These are phyloP conservation scores for Nomia melanderi DNA, from an alignment of 1,140 invertebrate genomes.

Conservation along the genomic window DNA sequence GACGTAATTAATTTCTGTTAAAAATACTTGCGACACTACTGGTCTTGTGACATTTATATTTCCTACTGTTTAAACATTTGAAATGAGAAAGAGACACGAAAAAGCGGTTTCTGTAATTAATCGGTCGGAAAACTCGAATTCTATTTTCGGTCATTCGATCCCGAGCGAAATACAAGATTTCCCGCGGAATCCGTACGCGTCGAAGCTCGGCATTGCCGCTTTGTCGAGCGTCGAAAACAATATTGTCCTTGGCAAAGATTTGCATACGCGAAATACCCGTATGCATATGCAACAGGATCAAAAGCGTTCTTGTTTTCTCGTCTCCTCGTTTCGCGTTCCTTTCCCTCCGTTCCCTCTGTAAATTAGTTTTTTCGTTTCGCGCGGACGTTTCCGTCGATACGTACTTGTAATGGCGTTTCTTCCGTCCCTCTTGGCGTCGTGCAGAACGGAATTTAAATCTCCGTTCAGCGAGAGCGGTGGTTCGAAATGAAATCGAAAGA, in stretches of 20 bases:
- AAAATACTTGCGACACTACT: no score
- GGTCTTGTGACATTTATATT: no score
- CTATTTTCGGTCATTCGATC: neutral
- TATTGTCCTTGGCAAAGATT: constrained; percentile 54
- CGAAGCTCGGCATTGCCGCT: constrained; percentile 14
- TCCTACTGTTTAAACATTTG: no score
- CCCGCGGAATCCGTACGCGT: neutral
- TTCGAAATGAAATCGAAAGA: no score
- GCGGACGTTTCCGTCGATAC: neutral
- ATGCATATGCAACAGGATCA: constrained; percentile 60
- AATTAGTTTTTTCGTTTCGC: neutral
- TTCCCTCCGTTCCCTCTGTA: neutral
- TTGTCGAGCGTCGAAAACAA: constrained; percentile 59
- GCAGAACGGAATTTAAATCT: no score
- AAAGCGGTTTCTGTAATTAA: no score
- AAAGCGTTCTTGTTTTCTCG: constrained; percentile 56
- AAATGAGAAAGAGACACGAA: no score
- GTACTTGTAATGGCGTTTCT: neutral
- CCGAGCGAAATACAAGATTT: constrained; percentile 4
- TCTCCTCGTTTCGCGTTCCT: neutral
- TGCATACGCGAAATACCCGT: constrained; percentile 60
- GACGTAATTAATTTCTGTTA: no score
- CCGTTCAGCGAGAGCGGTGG: no score
- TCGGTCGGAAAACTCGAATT: no score
- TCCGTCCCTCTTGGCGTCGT: neutral